Evolutionary conservation across 2,113 vertebrate genomes (phyloP).

Genomic region (Podarcis raffonei): DNA sequence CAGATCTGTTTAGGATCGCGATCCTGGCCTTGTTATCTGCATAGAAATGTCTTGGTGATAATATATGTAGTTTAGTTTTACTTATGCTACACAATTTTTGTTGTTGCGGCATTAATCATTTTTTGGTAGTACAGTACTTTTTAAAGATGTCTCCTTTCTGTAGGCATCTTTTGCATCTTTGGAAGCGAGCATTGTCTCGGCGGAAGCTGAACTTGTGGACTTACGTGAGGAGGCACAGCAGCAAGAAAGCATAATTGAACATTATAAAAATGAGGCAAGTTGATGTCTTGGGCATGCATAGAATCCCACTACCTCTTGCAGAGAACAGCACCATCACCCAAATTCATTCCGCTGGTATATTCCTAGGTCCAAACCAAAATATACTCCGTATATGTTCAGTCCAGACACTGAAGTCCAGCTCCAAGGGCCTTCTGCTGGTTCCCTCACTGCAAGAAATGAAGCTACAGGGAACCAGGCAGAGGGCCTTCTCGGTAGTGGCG

Average conservation of each 20-base stretch:
- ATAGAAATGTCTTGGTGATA: not conserved
- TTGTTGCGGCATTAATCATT: not conserved
- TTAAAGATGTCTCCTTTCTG: slow-evolving; percentile 28
- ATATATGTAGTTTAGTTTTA: not conserved
- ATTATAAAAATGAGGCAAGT: slow-evolving; percentile 78
- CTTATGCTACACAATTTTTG: not conserved
- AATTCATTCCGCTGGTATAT: too few species aligned
- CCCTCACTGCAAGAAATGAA: too few species aligned
- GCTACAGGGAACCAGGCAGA: too few species aligned
- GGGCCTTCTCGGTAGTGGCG: too few species aligned
- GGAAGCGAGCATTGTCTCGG: slow-evolving; percentile 71
- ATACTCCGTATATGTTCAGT: too few species aligned
- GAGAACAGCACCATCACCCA: too few species aligned
- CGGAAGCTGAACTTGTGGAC: slow-evolving; percentile 74
- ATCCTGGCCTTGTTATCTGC: not conserved
- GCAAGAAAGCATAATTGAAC: slow-evolving; percentile 73
- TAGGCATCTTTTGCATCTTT: slow-evolving; percentile 76
- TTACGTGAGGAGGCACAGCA: slow-evolving; percentile 76
- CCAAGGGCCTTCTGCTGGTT: too few species aligned
- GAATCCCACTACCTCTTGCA: not conserved
- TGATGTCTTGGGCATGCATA: not conserved
- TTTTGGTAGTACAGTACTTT: not conserved
- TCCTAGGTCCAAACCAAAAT: too few species aligned
- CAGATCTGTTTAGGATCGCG: not conserved
- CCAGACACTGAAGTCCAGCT: too few species aligned